Conservation (phyloP, 2,797 vertebrate species). For the Enteromius argenteus region DNA sequence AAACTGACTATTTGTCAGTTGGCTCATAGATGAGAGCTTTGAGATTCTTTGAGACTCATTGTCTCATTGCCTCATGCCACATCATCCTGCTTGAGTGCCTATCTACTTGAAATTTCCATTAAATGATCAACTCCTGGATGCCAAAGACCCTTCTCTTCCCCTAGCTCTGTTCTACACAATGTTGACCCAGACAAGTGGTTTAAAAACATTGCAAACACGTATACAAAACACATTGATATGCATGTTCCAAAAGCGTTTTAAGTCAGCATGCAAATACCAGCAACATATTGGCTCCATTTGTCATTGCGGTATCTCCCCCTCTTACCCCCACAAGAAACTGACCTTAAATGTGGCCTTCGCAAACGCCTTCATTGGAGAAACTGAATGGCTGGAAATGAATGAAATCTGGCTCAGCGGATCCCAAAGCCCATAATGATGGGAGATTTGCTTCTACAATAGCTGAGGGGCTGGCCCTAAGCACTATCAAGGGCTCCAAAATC, state of each 20-base stretch:
- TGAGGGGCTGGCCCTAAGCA: slow-evolving; percentile 57
- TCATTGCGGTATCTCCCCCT: slow-evolving; percentile 15
- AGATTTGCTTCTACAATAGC: slow-evolving; percentile 29
- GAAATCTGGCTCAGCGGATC: slow-evolving; percentile 29
- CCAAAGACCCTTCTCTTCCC: neutral
- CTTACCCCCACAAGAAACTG: slow-evolving; percentile 11
- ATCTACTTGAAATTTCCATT: slow-evolving; percentile 11
- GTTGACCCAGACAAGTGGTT: neutral
- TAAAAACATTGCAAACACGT: neutral
- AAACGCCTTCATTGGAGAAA: slow-evolving; percentile 10
- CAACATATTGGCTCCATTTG: slow-evolving; percentile 12
- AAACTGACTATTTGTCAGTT: slow-evolving; percentile 49
- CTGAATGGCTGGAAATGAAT: slow-evolving; percentile 38
- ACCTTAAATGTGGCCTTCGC: neutral
- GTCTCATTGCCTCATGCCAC: neutral
- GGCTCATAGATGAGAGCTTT: slow-evolving; percentile 46
- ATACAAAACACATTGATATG: neutral
- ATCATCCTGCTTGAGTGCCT: neutral
- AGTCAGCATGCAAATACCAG: slow-evolving; percentile 15
- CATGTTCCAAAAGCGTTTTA: slow-evolving; percentile 18
- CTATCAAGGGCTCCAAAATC: slow-evolving; percentile 68
- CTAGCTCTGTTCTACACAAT: neutral
- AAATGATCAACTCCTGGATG: neutral
- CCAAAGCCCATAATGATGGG: slow-evolving; percentile 40
- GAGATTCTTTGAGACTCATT: slow-evolving; percentile 29